phyloP scores from a whole-genome alignment of 2,797 vertebrate genomes.

The Malacoraja senta region DNA sequence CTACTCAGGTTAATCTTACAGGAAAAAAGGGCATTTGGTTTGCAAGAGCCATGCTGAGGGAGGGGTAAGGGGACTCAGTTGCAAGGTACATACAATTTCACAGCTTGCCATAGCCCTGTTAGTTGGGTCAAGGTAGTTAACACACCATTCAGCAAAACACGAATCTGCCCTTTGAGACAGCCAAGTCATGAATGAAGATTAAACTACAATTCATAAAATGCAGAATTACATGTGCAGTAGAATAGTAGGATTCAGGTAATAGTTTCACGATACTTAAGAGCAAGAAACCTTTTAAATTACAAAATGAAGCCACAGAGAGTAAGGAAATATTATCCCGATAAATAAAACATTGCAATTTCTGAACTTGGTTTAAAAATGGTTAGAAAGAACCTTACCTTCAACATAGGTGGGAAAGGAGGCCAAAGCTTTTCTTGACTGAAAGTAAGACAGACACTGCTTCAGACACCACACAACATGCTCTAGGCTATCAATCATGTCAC shows the following conservation, averaged over 20 bases:
- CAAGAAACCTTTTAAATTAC: not conserved
- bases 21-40: not conserved
- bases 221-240: not conserved
- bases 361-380: not conserved
- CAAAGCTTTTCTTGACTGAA: conserved; percentile 84
- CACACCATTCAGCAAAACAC: not conserved
- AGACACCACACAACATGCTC: not conserved
- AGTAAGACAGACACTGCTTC: conserved; percentile 54
- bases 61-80: too few relatives aligned
- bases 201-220: not conserved
- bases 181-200: not conserved
- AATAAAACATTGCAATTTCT: not conserved
- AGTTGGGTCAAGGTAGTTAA: not conserved
- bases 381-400: conserved; percentile 76
- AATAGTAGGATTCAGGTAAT: too few relatives aligned
- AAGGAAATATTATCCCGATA: not conserved
- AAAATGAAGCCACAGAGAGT: not conserved
- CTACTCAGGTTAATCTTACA: not conserved
- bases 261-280: not conserved
- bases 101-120: not conserved
- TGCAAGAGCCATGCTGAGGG: not conserved
- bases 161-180: not conserved
- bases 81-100: too few relatives aligned
- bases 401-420: conserved; percentile 93
- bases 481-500: not conserved